Evolutionary conservation across 37 sponge, comb jelly and placozoan genomes (phyloP).

Genomic region (Crambe crambe): DNA sequence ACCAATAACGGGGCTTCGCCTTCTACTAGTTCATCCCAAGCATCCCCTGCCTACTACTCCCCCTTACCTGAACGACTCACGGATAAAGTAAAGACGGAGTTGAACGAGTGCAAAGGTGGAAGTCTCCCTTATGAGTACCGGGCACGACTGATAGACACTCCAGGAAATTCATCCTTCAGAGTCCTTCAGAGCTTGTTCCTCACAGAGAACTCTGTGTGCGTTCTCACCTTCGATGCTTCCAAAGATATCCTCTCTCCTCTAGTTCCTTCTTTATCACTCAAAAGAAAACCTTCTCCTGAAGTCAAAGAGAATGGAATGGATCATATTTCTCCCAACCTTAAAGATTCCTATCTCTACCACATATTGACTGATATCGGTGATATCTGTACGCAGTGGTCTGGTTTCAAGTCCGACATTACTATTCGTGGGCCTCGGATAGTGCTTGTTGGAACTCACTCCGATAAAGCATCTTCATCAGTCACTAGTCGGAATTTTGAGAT

Average conservation of each 20-base stretch:
- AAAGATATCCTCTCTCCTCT: constrained; percentile 22
- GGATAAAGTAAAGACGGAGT: constrained; percentile 30
- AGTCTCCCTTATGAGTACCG: constrained; percentile 26
- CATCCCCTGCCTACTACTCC: background rate
- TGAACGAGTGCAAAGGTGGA: constrained; percentile 12
- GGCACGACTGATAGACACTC: constrained; percentile 39
- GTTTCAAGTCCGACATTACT: constrained; percentile 20
- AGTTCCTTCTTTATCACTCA: background rate
- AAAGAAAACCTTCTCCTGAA: constrained; percentile 7
- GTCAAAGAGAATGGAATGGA: background rate
- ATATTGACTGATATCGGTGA: constrained; percentile 32
- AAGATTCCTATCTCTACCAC: constrained; percentile 42
- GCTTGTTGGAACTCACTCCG: constrained; percentile 73
- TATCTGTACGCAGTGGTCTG: constrained; percentile 47
- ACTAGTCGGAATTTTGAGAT: constrained; percentile 30
- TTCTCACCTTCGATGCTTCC: constrained; percentile 45
- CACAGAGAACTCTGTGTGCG: constrained; percentile 41
- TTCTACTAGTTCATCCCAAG: background rate
- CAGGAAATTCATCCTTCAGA: constrained; percentile 23
- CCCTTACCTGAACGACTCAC: constrained; percentile 47
- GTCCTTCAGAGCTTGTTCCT: constrained; percentile 44
- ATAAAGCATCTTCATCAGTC: constrained; percentile 27
- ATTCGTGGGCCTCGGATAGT: constrained; percentile 41
- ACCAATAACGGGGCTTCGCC: background rate
- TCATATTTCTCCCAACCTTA: background rate